These are phyloP conservation scores for Nannoperca obscura DNA, from an alignment of 2,797 vertebrate genomes.

Conservation along the genomic window DNA sequence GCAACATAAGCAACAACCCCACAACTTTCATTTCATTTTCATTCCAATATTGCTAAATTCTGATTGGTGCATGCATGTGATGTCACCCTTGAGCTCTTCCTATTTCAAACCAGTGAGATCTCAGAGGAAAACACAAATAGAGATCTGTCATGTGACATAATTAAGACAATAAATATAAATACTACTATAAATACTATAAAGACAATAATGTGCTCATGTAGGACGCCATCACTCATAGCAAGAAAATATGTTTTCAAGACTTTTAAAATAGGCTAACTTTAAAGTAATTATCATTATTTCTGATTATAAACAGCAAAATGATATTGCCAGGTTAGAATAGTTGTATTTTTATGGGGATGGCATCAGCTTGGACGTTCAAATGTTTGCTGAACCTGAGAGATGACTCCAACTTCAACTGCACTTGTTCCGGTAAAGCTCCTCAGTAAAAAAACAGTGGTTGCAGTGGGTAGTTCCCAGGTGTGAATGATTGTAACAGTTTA, in stretches of 20 bases:
- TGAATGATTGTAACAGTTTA: conserved; percentile 41
- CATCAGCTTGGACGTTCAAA: neutral
- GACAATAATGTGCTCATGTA: neutral
- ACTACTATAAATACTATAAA: too few species aligned
- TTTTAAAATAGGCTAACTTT: neutral
- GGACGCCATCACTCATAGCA: neutral
- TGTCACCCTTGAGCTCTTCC: neutral
- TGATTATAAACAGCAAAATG: neutral
- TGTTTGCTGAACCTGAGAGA: neutral
- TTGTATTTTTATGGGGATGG: neutral
- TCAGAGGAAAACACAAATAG: neutral
- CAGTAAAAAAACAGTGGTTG: conserved; percentile 7
- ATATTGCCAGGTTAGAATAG: neutral
- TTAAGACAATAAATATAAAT: too few species aligned
- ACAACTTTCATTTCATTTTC: neutral
- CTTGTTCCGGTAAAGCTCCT: conserved; percentile 4
- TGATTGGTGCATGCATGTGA: neutral
- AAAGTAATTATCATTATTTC: neutral
- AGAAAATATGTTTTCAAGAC: neutral
- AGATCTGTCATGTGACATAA: neutral
- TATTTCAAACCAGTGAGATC: neutral
- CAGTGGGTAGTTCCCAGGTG: conserved; percentile 36
- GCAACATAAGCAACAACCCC: neutral
- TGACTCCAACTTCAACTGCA: conserved; percentile 1
- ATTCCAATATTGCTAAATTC: neutral